Evolutionary conservation across 2,113 vertebrate species (phyloP).

Genomic region (Mugil cephalus): DNA sequence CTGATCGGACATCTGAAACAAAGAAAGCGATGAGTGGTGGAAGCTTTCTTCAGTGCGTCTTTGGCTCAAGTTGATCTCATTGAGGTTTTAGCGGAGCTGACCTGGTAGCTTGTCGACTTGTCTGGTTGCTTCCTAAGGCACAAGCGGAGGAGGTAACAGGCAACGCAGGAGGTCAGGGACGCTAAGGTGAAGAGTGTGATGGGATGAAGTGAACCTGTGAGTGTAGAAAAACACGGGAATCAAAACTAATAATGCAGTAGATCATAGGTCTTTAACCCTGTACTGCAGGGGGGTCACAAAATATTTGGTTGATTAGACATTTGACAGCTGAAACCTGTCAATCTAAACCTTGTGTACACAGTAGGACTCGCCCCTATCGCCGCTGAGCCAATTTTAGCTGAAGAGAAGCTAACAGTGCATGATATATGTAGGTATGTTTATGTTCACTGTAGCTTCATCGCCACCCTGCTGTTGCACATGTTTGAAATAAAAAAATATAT

Average conservation of each 20-base stretch:
- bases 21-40: not conserved
- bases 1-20: conserved; percentile 89
- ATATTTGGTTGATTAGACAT: too few relatives aligned
- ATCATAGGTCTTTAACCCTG: too few relatives aligned
- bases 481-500: too few relatives aligned
- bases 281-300: too few relatives aligned
- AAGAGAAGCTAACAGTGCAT: too few relatives aligned
- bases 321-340: too few relatives aligned
- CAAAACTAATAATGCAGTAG: not conserved
- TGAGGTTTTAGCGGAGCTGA: conserved; percentile 48
- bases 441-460: too few relatives aligned
- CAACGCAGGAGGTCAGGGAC: conserved; percentile 85
- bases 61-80: not conserved
- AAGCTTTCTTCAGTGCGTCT: not conserved
- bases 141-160: conserved; percentile 87
- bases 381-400: too few relatives aligned
- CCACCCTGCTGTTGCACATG: too few relatives aligned
- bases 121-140: conserved; percentile 89
- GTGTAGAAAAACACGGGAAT: conserved; percentile 10
- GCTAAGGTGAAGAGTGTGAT: conserved; percentile 92
- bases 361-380: too few relatives aligned
- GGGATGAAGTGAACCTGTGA: conserved; percentile 87
- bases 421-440: too few relatives aligned
- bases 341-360: too few relatives aligned
- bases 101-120: conserved; percentile 88